Base-by-base conservation (phyloP, 2,888 invertebrate genomes). In the Eudasyphora cyanicolor region DNA sequence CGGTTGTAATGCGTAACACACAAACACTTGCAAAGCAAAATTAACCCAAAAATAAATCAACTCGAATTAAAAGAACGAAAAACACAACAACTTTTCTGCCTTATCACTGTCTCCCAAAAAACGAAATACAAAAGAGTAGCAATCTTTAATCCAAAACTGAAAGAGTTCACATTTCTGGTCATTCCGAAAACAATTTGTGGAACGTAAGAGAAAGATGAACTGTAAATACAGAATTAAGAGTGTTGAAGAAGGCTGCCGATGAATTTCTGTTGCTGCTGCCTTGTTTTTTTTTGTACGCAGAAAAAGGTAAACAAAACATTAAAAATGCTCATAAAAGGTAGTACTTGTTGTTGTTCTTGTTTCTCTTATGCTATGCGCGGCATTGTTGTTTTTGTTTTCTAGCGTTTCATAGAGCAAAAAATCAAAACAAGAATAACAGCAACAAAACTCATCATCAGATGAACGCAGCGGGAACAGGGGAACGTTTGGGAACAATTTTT, bases 201-300 rank as follows among this genome's bases (percentile, higher is more conserved):
- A 78, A 38, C 64, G 24, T 83, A 83, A 83, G 83, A 83, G 83
- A 57, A 70, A 42, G 4, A 57, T 29, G 32, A 32, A 64, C 3
- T 38, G 6, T 24, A 42, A 21, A 4, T 14, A n/a, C 17, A 67
- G 60, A 24, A 24, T 24, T 12, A 12, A 27, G 29, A n/a, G 29
- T 60, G 29, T 38, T 38, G 4, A 12, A 27, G 49, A 49, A 19
- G 3, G 57, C 27, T 7, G 7, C 7, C 2, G 12, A 3, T 49
- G 17, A n/a, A n/a, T n/a, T n/a, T n/a, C n/a, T n/a, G n/a, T n/a
- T n/a, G n/a, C n/a, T n/a, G n/a, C n/a, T n/a, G n/a, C n/a, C n/a
- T n/a, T n/a, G n/a, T n/a, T n/a, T n/a, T n/a, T n/a, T n/a, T n/a
- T n/a, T n/a, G n/a, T n/a, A n/a, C 12, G 19, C 12, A 17, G 12